Evolutionary conservation across 1,140 invertebrate species (phyloP), one percentile per base, ranked within the genome.

Genomic region (Drosophila malerkotliana): DNA sequence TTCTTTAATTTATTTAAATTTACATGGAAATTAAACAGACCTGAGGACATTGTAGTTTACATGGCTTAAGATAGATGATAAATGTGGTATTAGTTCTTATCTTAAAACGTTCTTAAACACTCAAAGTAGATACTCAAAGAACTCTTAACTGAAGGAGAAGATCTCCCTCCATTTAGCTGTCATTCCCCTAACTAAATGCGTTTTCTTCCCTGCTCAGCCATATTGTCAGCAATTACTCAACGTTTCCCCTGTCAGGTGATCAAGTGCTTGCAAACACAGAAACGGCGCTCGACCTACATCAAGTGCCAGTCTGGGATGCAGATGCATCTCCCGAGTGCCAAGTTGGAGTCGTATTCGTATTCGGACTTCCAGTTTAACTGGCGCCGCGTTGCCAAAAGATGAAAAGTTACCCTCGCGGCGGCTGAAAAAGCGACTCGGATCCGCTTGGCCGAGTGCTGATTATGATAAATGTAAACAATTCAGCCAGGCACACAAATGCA

Each of bases 381-480:
- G 82, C 82, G 82, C 82, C 82, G 74, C 64, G 64, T 77, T 72
- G 80, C 72, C 76, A 76, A 72, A 71, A 61, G 63, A 76, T 72
- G 73, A 83, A 87, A 81, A 77, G 68, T 61, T 71, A 44, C 61
- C 71, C 82, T 66, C 56, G 78, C 74, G 82, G 82, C 82, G 64
- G 73, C 62, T 77, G 45, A 57, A 61, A 83, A 58, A 83, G 51
- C 76, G 45, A 58, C 60, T 77, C 12, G 41, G 5, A 15, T 41
- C 41, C 41, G 41, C 41, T 18, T 30, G 51, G 39, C 53, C 28
- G 57, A 71, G 32, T 78, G 74, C 78, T 85, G 82, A 85, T 85
- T 85, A 85, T 85, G 82, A 85, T 85, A 85, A 85, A 85, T 85
- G 82, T 87, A 85, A 85, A 85, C 82, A 85, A 87, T 85, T 85